These are phyloP conservation scores for Proterorhinus semilunaris DNA, from an alignment of 2,113 vertebrate species.

Conservation along the genomic window DNA sequence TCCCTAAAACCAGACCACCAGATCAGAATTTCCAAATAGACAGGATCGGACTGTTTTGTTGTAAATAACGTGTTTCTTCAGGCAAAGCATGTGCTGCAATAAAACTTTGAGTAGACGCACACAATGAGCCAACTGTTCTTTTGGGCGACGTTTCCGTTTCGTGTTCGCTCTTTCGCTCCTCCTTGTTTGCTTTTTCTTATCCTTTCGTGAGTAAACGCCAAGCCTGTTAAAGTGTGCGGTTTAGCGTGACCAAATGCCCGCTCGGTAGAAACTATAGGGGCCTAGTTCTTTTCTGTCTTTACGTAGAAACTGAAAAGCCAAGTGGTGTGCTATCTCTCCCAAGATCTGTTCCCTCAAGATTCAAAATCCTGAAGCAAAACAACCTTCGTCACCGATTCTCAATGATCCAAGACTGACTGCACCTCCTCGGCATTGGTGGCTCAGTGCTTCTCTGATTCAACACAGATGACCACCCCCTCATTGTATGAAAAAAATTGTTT, in stretches of 20 bases:
- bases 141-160: constrained; percentile 42
- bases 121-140: constrained; percentile 58
- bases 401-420: constrained; percentile 18
- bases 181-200: constrained; percentile 7
- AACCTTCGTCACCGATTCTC: constrained; percentile 12
- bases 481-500: constrained; percentile 26
- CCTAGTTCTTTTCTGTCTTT: neutral
- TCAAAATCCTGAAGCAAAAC: constrained; percentile 14
- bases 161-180: constrained; percentile 8
- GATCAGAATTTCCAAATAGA: constrained; percentile 40
- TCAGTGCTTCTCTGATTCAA: constrained; percentile 40
- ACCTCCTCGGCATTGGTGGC: constrained; percentile 32
- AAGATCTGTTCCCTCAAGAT: constrained; percentile 17
- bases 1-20: constrained; percentile 33
- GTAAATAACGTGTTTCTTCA: constrained; percentile 42
- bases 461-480: constrained; percentile 33
- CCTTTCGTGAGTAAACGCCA: constrained; percentile 45
- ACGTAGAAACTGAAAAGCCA: neutral
- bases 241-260: constrained; percentile 11
- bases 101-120: constrained; percentile 46
- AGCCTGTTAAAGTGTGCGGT: constrained; percentile 41
- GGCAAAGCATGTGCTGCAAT: constrained; percentile 50
- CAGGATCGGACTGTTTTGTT: constrained; percentile 30
- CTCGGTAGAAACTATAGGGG: constrained; percentile 5
- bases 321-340: constrained; percentile 18